Evolutionary conservation across 1,140 invertebrate genomes (phyloP).

Genomic region (Danaus plexippus): DNA sequence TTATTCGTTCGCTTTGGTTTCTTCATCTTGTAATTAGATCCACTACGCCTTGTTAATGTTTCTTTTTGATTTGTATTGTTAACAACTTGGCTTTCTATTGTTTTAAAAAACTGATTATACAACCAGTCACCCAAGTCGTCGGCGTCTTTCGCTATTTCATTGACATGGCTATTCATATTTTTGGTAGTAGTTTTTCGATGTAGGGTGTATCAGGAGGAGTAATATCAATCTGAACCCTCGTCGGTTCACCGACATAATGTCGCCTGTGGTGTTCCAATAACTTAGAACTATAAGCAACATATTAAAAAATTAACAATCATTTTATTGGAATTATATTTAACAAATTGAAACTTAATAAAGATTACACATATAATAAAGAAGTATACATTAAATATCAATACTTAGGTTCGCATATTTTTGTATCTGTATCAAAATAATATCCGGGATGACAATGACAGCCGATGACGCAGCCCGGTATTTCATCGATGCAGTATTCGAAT

Average conservation of each 20-base stretch:
- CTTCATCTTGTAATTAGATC: constrained; percentile 6
- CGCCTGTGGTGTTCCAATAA: constrained; percentile 36
- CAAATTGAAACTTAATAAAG: too few relatives aligned
- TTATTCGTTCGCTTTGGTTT: constrained; percentile 27
- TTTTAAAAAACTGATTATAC: constrained; percentile 63
- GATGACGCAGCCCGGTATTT: constrained; percentile 49
- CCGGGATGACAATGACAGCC: constrained; percentile 60
- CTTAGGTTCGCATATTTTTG: constrained; percentile 63
- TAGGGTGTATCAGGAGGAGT: constrained; percentile 4
- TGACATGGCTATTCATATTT: constrained; percentile 29
- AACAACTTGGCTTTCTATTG: constrained; percentile 56
- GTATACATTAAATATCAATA: constrained; percentile 19
- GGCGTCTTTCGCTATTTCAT: constrained; percentile 41
- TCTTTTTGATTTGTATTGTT: constrained; percentile 41
- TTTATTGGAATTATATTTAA: too few relatives aligned
- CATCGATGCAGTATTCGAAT: constrained; percentile 62
- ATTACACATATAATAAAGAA: constrained; percentile 1
- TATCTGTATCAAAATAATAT: constrained; percentile 58
- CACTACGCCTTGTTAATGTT: constrained; percentile 37
- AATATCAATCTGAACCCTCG: constrained; percentile 13
- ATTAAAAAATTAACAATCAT: constrained; percentile 1
- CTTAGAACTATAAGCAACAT: constrained; percentile 38
- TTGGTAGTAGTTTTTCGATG: constrained; percentile 12
- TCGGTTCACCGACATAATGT: constrained; percentile 27
- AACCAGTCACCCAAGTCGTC: constrained; percentile 60